Conservation (phyloP, 1,140 invertebrate genomes). For the Cephus cinctus region DNA sequence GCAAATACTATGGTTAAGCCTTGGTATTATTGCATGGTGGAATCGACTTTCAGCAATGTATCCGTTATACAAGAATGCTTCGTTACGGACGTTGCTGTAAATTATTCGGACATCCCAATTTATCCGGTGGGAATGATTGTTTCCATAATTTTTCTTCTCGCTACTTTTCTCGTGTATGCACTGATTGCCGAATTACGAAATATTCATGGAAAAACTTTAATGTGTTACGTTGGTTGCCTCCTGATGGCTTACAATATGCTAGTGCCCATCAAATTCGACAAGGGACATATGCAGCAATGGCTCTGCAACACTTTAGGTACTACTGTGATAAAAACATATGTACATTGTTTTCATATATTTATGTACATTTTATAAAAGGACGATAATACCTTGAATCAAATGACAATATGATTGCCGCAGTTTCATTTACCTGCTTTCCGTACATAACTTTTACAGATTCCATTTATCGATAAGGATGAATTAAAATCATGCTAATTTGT, state of each 20-base stretch:
- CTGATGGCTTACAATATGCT: slow-evolving; percentile 60
- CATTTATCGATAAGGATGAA: too few relatives aligned
- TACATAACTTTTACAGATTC: too few relatives aligned
- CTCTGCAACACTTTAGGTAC: slow-evolving; percentile 19
- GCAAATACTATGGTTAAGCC: too few relatives aligned
- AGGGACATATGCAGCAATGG: neutral
- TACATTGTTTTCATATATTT: neutral
- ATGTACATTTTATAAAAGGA: neutral
- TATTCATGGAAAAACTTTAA: slow-evolving; percentile 67
- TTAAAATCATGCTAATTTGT: too few relatives aligned
- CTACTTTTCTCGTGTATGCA: slow-evolving; percentile 68
- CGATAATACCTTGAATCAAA: too few relatives aligned
- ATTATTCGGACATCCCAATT: neutral
- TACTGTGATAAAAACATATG: neutral
- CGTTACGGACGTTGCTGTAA: too few relatives aligned
- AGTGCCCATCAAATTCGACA: slow-evolving; percentile 42
- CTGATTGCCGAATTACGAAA: slow-evolving; percentile 65
- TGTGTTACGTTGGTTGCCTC: slow-evolving; percentile 64
- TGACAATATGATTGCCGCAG: too few relatives aligned
- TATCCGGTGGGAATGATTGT: slow-evolving; percentile 57
- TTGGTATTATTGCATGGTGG: too few relatives aligned
- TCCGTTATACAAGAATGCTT: too few relatives aligned
- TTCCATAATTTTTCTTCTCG: slow-evolving; percentile 65
- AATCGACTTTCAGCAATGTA: too few relatives aligned
- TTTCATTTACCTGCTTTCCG: too few relatives aligned